Conservation (phyloP, 2,113 vertebrate genomes). For the Jacana jacana region DNA sequence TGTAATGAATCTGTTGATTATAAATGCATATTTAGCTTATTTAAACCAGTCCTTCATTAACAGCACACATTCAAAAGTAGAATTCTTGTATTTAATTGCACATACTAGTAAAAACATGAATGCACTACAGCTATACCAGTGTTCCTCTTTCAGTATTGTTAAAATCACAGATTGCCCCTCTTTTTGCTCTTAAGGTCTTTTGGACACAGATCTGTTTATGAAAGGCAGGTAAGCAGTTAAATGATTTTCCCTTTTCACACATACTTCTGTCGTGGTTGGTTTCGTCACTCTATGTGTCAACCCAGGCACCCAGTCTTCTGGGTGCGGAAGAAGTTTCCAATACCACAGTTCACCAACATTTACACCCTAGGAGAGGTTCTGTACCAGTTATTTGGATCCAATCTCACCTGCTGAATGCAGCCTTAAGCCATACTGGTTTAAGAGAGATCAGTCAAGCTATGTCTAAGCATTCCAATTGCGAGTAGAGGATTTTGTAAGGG, state of each 20-base stretch:
- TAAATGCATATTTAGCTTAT: background rate
- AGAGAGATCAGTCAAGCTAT: background rate
- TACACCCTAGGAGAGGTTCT: background rate
- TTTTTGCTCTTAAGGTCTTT: background rate
- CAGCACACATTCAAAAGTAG: background rate
- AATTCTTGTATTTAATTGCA: background rate
- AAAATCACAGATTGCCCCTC: background rate
- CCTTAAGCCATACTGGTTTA: background rate
- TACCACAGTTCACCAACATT: background rate
- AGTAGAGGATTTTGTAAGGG: background rate
- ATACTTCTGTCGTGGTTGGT: background rate
- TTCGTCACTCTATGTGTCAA: background rate
- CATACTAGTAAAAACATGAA: background rate
- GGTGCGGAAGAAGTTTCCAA: background rate
- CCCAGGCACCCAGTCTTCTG: background rate
- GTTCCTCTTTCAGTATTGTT: background rate
- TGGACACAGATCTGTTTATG: background rate
- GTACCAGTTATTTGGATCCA: background rate
- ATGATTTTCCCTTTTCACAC: background rate
- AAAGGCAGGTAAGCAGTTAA: background rate
- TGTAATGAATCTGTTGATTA: background rate
- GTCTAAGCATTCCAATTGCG: background rate
- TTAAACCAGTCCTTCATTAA: background rate
- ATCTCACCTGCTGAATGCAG: background rate
- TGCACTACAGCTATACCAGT: fast-evolving